Evolutionary conservation across 2,113 vertebrate genomes (phyloP), one percentile per base, ranked within the genome.

Genomic region (Larimichthys crocea): DNA sequence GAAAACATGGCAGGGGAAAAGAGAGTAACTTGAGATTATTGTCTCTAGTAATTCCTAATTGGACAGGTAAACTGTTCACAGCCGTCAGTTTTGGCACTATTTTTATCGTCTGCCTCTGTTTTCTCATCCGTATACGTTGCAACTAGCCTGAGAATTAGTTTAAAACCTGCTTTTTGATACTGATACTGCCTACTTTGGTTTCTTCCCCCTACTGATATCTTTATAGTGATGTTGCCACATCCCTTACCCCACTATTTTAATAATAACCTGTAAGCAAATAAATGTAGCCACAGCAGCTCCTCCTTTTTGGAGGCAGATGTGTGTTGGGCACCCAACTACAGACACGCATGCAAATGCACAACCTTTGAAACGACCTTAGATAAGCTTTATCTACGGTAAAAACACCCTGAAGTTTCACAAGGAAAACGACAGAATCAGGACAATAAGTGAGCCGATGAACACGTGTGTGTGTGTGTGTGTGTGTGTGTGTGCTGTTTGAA

Each of bases 401-500:
- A 50, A 35, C 57, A 68, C 29, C 59, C 42, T 26, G 10, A 73
- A 20, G 59, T 69, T 60, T 68, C 5, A 71, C 59, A 72, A 40
- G 19, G 56, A 71, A 17, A 63, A 5, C 29, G 26, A n/a, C 46
- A 66, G 16, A 75, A 59, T 52, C 9, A 5, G 35, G 16, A 22
- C 42, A 53, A 31, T n/a, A 66, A 31, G 22, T 24, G 17, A 5
- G 15, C 52, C 60, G 26, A 17, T 17, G 11, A 62, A n/a, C 35
- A 31, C 26, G 26, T 26, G 42, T 44, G 42, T n/a, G 6, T 17
- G 48, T 46, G 46, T 19, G 52, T 55, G 52, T 85, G 77, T 76
- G 56, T 26, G 10, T n/a, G 6, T 17, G 48, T 46, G 40, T 19
- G 48, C 98, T 95, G 95, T 96, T 97, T 99, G 92, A 99, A 99